Percentiles rank a stretch among this genome's conserved stretches.
phyloP scores from a whole-genome alignment of 2,797 vertebrate genomes.

The Petrocephalus sullivani region DNA sequence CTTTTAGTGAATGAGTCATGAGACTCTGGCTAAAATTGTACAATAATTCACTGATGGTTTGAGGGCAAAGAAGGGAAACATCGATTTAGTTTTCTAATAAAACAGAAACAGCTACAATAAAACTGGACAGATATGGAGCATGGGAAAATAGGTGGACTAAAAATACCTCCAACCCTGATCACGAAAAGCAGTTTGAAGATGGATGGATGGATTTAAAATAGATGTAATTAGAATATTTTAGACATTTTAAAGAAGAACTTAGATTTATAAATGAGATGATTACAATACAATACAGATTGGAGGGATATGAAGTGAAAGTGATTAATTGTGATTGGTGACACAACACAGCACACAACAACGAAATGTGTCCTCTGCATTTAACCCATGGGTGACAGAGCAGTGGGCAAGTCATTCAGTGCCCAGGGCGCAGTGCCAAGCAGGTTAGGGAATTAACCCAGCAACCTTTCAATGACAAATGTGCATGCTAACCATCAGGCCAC shows the following conservation, averaged over 20 bases:
- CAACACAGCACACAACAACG: no score
- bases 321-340: no score
- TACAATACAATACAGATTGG: neutral
- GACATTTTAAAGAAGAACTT: neutral
- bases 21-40: neutral
- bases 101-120: neutral
- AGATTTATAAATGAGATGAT: neutral
- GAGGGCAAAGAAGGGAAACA: neutral
- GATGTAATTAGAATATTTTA: neutral
- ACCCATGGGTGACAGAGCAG: no score
- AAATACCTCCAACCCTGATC: neutral
- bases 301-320: neutral
- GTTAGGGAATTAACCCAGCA: no score
- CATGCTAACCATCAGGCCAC: no score
- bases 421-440: no score
- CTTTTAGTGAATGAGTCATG: neutral
- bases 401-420: no score
- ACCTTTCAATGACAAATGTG: no score
- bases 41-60: conserved; percentile 16
- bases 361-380: no score
- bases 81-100: neutral
- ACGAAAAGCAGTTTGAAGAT: neutral
- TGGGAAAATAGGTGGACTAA: neutral
- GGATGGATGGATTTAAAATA: neutral
- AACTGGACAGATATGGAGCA: neutral